phyloP scores from a whole-genome alignment of 2,888 invertebrate genomes.

The Melinaea menophilus region DNA sequence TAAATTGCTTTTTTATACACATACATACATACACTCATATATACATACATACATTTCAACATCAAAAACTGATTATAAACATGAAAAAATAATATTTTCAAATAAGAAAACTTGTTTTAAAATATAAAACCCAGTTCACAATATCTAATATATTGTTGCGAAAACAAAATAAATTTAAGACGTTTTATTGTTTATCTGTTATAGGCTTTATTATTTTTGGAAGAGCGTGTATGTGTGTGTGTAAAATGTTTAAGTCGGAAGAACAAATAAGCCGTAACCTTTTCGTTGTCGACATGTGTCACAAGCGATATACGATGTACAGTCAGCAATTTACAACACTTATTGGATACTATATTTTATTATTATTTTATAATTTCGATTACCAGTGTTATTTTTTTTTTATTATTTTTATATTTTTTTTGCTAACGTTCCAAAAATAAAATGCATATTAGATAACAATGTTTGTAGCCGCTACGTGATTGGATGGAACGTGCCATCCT shows the following conservation, averaged over 20 bases:
- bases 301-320: slow-evolving; percentile 36
- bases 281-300: slow-evolving; percentile 48
- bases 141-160: slow-evolving; percentile 6
- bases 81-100: neutral
- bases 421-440: slow-evolving; percentile 61
- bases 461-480: slow-evolving; percentile 72
- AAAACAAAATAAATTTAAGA: slow-evolving; percentile 9
- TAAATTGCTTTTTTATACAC: no score
- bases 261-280: slow-evolving; percentile 51
- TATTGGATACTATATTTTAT: neutral
- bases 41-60: no score
- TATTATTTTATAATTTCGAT: neutral
- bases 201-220: slow-evolving; percentile 18
- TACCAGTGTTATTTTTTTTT: neutral
- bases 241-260: slow-evolving; percentile 32
- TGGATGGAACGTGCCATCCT: slow-evolving; percentile 41
- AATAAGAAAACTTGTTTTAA: neutral
- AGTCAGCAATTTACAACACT: slow-evolving; percentile 6
- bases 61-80: no score
- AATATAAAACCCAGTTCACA: neutral
- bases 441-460: slow-evolving; percentile 75
- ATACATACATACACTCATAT: no score
- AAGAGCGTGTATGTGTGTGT: slow-evolving; percentile 23
- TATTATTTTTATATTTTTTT: slow-evolving; percentile 31
- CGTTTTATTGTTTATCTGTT: slow-evolving; percentile 13